Conservation (phyloP, 2,113 vertebrate species). For the Zonotrichia leucophrys region DNA sequence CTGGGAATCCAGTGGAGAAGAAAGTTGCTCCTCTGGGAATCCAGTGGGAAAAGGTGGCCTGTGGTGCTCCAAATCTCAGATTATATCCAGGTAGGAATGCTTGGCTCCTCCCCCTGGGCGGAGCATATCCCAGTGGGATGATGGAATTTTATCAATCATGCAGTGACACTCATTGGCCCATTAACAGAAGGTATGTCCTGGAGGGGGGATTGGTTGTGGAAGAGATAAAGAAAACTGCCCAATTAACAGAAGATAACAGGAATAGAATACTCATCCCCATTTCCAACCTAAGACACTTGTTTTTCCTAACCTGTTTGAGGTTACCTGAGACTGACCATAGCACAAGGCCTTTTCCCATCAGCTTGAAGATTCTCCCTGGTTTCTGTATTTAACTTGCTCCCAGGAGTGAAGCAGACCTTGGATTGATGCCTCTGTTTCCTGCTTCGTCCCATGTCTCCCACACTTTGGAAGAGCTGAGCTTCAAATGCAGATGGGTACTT, state of each 20-base stretch:
- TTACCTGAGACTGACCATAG: neutral
- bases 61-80: neutral
- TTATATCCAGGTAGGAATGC: neutral
- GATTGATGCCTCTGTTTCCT: neutral
- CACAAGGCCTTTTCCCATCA: neutral
- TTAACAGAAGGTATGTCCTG: neutral
- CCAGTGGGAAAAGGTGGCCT: neutral
- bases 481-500: neutral
- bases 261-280: neutral
- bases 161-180: neutral
- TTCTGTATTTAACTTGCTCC: neutral
- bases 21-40: neutral
- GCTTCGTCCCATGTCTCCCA: neutral
- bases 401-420: neutral
- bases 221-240: neutral
- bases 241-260: neutral
- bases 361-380: neutral
- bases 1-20: neutral
- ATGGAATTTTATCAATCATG: neutral
- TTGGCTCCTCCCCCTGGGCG: neutral
- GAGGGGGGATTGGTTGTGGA: neutral
- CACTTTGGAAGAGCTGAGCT: neutral
- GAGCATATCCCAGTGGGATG: neutral
- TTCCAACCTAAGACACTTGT: neutral
- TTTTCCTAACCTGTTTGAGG: neutral